Conservation (phyloP, 2,888 invertebrate species). For the Nomada fucata region DNA sequence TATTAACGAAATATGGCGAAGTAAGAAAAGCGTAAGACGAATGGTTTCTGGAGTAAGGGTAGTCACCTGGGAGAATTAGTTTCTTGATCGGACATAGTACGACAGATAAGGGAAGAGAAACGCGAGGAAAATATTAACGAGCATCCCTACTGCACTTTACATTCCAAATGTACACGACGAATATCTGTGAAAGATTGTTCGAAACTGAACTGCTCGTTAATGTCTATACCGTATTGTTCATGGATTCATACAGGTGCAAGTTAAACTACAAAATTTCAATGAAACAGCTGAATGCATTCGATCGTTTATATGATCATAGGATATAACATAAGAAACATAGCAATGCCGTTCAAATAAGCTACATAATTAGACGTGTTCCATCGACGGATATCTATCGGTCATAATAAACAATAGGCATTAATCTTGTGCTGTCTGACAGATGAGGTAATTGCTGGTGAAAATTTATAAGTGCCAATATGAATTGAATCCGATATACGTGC, state of each 20-base stretch:
- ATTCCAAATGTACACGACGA: conserved; percentile 39
- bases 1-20: neutral
- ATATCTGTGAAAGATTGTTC: too few species aligned
- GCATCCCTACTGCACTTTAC: conserved; percentile 47
- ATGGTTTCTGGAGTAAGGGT: conserved; percentile 66
- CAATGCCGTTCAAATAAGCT: conserved; percentile 2
- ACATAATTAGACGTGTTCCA: conserved; percentile 11
- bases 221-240: too few species aligned
- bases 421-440: conserved; percentile 7
- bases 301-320: too few species aligned
- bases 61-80: conserved; percentile 80
- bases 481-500: neutral
- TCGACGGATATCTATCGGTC: conserved; percentile 29
- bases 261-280: too few species aligned
- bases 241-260: too few species aligned
- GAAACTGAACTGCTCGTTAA: too few species aligned
- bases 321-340: conserved; percentile 3
- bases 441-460: conserved; percentile 21
- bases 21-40: conserved; percentile 33
- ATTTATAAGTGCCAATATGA: conserved; percentile 12
- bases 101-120: conserved; percentile 74
- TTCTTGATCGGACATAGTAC: conserved; percentile 78
- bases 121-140: conserved; percentile 68
- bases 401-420: neutral
- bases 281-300: too few species aligned